phyloP scores from a whole-genome alignment of 2,113 vertebrate genomes.

The Oreochromis aureus region DNA sequence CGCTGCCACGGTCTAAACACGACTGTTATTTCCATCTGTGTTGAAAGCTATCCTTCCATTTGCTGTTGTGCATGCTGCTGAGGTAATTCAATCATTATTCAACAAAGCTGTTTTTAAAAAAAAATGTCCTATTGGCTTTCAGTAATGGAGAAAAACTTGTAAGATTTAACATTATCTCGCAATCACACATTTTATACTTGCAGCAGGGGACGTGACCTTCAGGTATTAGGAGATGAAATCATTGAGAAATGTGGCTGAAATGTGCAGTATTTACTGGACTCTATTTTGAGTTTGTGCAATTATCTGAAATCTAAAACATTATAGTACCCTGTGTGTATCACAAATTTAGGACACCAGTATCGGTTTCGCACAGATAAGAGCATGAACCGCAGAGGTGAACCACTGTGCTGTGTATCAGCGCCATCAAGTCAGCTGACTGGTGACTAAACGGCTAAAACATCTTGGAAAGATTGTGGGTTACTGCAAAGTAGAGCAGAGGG shows the following conservation, averaged over 20 bases:
- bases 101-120: neutral
- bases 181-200: neutral
- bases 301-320: neutral
- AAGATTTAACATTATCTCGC: neutral
- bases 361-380: neutral
- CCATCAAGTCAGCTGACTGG: neutral
- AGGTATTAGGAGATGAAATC: neutral
- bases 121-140: neutral
- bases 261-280: neutral
- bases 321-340: neutral
- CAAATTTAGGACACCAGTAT: neutral
- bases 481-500: neutral
- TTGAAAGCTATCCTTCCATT: neutral
- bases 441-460: neutral
- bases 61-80: neutral
- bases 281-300: neutral
- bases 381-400: neutral
- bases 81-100: neutral
- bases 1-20: neutral
- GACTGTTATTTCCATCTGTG: neutral
- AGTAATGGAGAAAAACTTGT: neutral
- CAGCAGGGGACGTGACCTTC: neutral
- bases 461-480: neutral
- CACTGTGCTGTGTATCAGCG: neutral
- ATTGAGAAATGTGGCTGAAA: neutral